These are phyloP conservation scores for Squalus acanthias DNA, from an alignment of 2,797 vertebrate species.

Conservation along the genomic window DNA sequence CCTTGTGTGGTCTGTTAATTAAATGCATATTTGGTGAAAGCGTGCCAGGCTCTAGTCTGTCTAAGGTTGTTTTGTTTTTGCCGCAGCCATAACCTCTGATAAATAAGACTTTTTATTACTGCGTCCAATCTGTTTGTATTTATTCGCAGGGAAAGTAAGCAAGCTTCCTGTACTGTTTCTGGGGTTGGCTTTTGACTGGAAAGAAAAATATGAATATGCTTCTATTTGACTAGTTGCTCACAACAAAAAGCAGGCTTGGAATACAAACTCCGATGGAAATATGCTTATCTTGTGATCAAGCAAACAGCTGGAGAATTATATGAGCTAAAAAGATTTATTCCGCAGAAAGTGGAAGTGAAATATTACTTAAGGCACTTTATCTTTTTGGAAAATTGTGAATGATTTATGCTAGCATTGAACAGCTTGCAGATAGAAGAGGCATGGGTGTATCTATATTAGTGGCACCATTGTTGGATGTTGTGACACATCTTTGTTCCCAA, in stretches of 20 bases:
- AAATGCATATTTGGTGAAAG: not conserved
- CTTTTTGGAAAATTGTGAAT: not conserved
- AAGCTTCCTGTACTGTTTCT: not conserved
- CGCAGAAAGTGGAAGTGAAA: not conserved
- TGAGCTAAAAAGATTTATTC: not conserved
- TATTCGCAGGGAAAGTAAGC: not conserved
- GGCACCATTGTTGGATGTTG: not conserved
- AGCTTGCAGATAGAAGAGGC: not conserved
- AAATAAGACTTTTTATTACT: not conserved
- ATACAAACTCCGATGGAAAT: not conserved
- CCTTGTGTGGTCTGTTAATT: constrained; percentile 4
- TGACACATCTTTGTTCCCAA: not conserved
- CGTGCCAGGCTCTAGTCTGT: not conserved
- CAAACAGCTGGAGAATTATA: not conserved
- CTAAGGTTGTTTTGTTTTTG: not conserved
- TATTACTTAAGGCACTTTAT: not conserved
- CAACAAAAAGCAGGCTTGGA: not conserved
- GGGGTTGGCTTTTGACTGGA: not conserved
- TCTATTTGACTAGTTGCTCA: not conserved
- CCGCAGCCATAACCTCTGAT: not conserved
- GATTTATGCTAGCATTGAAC: not conserved
- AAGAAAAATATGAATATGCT: not conserved
- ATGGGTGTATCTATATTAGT: not conserved
- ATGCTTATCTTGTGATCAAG: not conserved
- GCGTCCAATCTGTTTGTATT: not conserved